Base-by-base conservation (phyloP, 1,140 invertebrate genomes). In the Drosophila dunni region DNA sequence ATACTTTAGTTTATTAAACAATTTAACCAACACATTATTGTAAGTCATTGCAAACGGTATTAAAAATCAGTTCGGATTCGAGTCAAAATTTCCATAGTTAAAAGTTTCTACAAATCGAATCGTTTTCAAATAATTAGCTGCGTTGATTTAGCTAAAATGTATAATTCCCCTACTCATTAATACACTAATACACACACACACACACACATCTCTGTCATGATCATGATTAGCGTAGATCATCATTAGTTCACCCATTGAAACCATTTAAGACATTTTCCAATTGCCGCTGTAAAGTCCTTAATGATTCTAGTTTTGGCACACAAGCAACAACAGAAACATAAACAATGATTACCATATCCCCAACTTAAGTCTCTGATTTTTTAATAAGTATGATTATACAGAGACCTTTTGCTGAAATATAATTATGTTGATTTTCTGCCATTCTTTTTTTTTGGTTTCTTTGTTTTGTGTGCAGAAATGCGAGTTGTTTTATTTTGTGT, bases 391-490 rank as follows among this genome's bases (percentile, higher is more conserved):
- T 50, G 15, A 29, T 29, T 29, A 50, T 15, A 11, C 33, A 62
- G 10, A 48, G 15, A 50, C 5, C 33, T 38, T n/a, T 51, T 20
- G 40, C n/a, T 40, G 6, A 51, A 63, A 51, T 42, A 53, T 56
- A 56, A 13, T 13, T 38, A 11, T 36, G 34, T 15, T 56, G 34
- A 11, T 42, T 38, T 62, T 5, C 3, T 29, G 6, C 24, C 24
- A 38, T 13, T 15, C 8, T 46, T 62, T 10, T 7, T 34, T 33
- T 17, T 48, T 36, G 8, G 13, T 51, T 29, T 33, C 34, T 61
- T 38, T 64, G 50, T 46, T 54, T 64, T 72, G 53, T 66, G 44
- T 57, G 45, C 36, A 20, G 51, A 50, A 56, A 34, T 51, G 24
- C 13, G 11, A 53, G 46, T 29, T 29, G 24, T 29, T 29, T 29